These are phyloP conservation scores for Drosophila nigricruria DNA, from an alignment of 2,888 invertebrate genomes.

Conservation along the genomic window DNA sequence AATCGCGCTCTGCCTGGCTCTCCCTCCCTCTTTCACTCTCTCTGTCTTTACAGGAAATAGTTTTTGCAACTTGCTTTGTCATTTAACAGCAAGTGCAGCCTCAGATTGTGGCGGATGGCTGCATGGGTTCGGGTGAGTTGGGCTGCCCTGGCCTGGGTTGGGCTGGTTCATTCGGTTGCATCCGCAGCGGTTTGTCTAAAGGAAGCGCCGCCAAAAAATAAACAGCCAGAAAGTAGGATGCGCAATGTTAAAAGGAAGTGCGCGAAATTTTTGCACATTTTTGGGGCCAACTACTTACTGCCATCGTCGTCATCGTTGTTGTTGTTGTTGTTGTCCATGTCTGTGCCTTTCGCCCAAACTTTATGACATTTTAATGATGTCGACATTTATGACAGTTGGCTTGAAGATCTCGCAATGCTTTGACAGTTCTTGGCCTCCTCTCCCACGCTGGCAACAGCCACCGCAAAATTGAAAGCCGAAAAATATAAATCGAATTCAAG, in stretches of 20 bases:
- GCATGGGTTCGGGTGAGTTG: background rate
- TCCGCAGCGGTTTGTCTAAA: conserved; percentile 74
- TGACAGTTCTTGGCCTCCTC: conserved; percentile 54
- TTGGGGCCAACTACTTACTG: conserved; percentile 33
- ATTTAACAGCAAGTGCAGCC: conserved; percentile 45
- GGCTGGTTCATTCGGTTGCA: conserved; percentile 34
- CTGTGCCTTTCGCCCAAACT: conserved; percentile 36
- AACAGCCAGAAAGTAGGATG: conserved; percentile 67
- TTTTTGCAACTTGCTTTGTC: conserved; percentile 66
- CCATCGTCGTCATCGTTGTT: background rate
- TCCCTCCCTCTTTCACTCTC: background rate
- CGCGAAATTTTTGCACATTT: conserved; percentile 75
- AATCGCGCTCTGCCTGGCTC: background rate
- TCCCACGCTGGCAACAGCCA: conserved; percentile 16
- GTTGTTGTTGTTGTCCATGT: conserved; percentile 8
- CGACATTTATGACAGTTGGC: conserved; percentile 75
- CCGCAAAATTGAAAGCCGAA: conserved; percentile 50
- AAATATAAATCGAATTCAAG: conserved; percentile 31
- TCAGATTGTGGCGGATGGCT: conserved; percentile 27
- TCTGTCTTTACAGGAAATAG: conserved; percentile 48
- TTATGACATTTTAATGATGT: conserved; percentile 79
- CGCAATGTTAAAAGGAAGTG: conserved; percentile 73
- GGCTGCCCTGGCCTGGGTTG: background rate
- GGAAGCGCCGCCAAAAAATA: conserved; percentile 68
- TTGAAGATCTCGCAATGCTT: conserved; percentile 65